Evolutionary conservation across 2,888 invertebrate species (phyloP).

Genomic region (Tuberolachnus salignus): DNA sequence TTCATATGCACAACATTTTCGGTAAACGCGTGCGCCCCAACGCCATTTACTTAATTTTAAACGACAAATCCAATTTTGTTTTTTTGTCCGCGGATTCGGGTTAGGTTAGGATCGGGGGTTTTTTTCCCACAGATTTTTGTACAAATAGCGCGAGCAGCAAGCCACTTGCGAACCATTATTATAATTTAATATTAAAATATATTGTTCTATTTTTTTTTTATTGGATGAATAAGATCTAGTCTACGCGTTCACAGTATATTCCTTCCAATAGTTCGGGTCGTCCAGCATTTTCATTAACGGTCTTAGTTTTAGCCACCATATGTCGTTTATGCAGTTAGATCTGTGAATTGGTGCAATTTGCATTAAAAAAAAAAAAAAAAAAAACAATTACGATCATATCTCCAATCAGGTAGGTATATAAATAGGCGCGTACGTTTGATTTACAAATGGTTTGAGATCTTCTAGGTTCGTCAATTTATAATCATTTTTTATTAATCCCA

Average conservation of each 20-base stretch:
- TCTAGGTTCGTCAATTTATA: background rate
- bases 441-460: slow-evolving; percentile 7
- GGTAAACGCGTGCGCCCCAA: too few relatives aligned
- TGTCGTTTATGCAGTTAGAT: background rate
- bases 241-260: background rate
- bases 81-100: too few relatives aligned
- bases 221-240: too few relatives aligned
- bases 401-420: background rate
- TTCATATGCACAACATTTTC: too few relatives aligned
- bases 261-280: slow-evolving; percentile 27
- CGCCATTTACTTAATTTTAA: too few relatives aligned
- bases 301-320: slow-evolving; percentile 50
- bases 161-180: too few relatives aligned
- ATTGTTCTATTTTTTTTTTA: too few relatives aligned
- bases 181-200: too few relatives aligned
- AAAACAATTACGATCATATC: background rate
- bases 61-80: too few relatives aligned
- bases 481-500: slow-evolving; percentile 33
- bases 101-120: too few relatives aligned
- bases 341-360: background rate
- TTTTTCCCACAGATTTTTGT: too few relatives aligned
- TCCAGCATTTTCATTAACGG: slow-evolving; percentile 38
- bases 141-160: too few relatives aligned
- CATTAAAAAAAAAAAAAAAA: background rate
- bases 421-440: background rate